Base-by-base conservation (phyloP, 2,888 invertebrate genomes). In the Ctena decussata region DNA sequence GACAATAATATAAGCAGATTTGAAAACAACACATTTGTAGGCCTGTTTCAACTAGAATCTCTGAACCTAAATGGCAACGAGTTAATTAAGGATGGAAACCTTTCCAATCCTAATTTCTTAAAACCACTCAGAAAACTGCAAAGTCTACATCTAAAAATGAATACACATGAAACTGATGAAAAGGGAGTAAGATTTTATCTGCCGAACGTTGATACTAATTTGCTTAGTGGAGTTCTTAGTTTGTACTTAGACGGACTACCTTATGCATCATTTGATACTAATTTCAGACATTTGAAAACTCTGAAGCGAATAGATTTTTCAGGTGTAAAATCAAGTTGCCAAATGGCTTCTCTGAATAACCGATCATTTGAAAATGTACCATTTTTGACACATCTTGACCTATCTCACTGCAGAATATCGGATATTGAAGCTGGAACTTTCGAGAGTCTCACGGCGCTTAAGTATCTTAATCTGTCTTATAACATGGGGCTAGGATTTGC, bases 401-500 rank as follows among this genome's bases (percentile, higher is more conserved):
- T 53, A n/a, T 53, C 53, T 15, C 8, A 53, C n/a, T 53, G 53
- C 53, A 8, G n/a, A 11, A 53, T 53, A 15, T 53, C 53, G 5
- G 8, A 11, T n/a, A 21, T 53, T n/a, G 53, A 53, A 6, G 53
- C n/a, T n/a, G 86, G 86, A 27, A 73, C 82, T n/a, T n/a, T 84
- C 41, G 30, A 21, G n/a, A 15, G 15, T 37, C 39, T 80, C 11
- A 37, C 30, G n/a, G 6, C 70, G 1, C 30, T 84, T 21, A 53
- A 70, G 71, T 35, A 60, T 24, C 65, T 87, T 1, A 82, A 87
- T 65, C 15, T 87, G 15, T 87, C 84, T 11, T n/a, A 75, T 21
- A 87, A 87, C 53, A 39, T 65, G 24, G 35, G 24, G 12, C 70
- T 87, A 5, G 82, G 87, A n/a, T 80, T 87, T 73, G 6, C 35